Conservation (phyloP, 2,888 invertebrate genomes). For the Sinhomidia bicolor region DNA sequence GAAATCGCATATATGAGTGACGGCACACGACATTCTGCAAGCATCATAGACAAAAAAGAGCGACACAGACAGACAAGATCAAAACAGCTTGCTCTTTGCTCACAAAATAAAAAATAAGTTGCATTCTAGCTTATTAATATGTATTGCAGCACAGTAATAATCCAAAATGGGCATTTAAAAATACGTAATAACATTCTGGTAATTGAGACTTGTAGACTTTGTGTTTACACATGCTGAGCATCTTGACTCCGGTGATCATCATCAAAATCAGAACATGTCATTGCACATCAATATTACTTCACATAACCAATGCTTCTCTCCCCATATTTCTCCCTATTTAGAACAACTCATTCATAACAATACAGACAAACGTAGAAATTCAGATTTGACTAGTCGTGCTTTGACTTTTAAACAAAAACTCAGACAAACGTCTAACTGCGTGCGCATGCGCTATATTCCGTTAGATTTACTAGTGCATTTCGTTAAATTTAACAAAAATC, state of each 20-base stretch:
- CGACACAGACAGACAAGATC: background rate
- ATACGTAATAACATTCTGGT: background rate
- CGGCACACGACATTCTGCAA: background rate
- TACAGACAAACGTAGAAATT: background rate
- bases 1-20: too few relatives aligned
- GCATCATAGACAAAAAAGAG: background rate
- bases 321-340: conserved; percentile 4
- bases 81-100: background rate
- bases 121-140: background rate
- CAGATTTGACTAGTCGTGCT: background rate
- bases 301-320: background rate
- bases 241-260: background rate
- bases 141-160: background rate
- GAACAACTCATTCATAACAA: background rate
- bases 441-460: background rate
- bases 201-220: background rate
- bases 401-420: background rate
- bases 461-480: background rate
- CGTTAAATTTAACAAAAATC: background rate
- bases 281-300: conserved; percentile 19
- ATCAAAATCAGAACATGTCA: conserved; percentile 1
- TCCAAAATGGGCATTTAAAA: conserved; percentile 22
- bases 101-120: background rate
- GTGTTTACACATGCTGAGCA: conserved; percentile 27
- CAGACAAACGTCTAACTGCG: background rate